These are phyloP conservation scores for Fundulus diaphanus DNA, from an alignment of 2,797 vertebrate species.

Conservation along the genomic window DNA sequence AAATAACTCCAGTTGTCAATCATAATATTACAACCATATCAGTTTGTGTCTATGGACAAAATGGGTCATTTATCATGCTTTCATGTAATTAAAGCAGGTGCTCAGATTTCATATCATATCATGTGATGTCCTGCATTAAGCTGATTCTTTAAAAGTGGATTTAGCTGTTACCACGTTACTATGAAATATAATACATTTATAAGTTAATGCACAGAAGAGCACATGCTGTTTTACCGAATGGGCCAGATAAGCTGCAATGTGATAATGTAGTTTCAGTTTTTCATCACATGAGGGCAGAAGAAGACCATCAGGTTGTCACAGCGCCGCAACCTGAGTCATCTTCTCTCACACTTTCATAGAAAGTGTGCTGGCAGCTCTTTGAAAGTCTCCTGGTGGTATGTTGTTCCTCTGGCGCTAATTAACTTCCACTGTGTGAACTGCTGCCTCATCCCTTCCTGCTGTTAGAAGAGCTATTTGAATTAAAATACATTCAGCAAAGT, in stretches of 20 bases:
- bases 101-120: not conserved
- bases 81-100: not conserved
- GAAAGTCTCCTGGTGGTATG: conserved; percentile 24
- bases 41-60: not conserved
- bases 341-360: not conserved
- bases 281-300: conserved; percentile 67
- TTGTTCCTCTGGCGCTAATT: conserved; percentile 61
- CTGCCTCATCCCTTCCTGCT: conserved; percentile 58
- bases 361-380: conserved; percentile 27
- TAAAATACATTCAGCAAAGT: conserved; percentile 6
- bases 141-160: not conserved
- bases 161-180: not conserved
- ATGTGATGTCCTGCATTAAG: not conserved
- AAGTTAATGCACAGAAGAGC: not conserved
- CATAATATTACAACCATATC: not conserved
- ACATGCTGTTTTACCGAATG: not conserved
- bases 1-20: not conserved
- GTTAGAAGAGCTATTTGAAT: conserved; percentile 32
- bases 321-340: not conserved
- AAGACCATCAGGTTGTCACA: conserved; percentile 40
- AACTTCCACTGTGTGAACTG: conserved; percentile 49
- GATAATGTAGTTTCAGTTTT: conserved; percentile 22
- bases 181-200: not conserved
- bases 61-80: not conserved
- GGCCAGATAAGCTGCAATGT: not conserved